phyloP scores from a whole-genome alignment of 2,888 invertebrate genomes.

The Drosophila rellima region DNA sequence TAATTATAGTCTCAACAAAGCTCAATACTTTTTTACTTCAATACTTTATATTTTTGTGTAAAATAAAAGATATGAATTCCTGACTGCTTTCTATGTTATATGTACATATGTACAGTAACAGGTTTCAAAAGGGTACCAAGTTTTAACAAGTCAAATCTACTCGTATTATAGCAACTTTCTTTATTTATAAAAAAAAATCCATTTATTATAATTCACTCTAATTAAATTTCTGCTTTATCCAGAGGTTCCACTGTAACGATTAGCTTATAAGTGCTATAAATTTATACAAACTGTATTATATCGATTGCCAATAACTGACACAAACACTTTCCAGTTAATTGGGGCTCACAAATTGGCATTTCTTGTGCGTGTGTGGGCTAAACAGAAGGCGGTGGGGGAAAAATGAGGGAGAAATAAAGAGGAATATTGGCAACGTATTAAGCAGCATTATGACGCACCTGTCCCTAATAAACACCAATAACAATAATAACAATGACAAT shows the following conservation, averaged over 20 bases:
- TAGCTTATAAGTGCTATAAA: neutral
- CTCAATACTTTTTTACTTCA: no score
- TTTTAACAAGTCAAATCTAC: neutral
- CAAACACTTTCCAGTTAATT: conserved; percentile 11
- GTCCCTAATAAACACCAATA: conserved; percentile 41
- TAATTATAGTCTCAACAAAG: no score
- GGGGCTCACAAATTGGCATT: conserved; percentile 18
- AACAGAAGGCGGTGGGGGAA: neutral
- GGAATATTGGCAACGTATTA: conserved; percentile 32
- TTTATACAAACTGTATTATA: neutral
- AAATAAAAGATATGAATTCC: no score
- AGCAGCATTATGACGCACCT: conserved; percentile 51
- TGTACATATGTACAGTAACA: no score
- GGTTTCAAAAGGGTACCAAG: no score
- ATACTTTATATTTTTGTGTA: no score
- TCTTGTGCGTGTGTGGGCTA: conserved; percentile 15
- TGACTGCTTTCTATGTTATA: no score
- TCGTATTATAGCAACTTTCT: neutral
- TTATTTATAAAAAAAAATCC: neutral
- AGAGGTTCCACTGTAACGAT: neutral
- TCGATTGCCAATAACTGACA: conserved; percentile 9
- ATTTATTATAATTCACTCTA: neutral
- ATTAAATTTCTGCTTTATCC: neutral
- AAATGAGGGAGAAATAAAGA: neutral
- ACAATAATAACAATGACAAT: conserved; percentile 1